phyloP scores from a whole-genome alignment of 2,888 invertebrate species.

The Acheta domesticus region DNA sequence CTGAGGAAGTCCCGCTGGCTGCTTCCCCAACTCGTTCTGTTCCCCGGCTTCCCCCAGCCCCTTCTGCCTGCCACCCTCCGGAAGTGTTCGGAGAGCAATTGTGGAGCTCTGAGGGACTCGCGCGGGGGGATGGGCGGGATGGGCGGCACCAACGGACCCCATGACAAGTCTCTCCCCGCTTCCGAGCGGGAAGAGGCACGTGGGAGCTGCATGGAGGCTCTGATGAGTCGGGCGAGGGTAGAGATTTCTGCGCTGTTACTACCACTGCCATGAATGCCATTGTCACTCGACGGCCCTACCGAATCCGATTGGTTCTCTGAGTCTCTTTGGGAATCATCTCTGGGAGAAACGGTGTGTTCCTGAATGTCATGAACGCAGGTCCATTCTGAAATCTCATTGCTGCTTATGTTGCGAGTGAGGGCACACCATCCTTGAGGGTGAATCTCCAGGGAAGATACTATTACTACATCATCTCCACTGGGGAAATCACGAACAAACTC shows the following conservation, averaged over 20 bases:
- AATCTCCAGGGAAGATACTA: constrained; percentile 83
- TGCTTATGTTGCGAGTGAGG: constrained; percentile 81
- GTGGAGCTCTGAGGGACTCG: too few relatives aligned
- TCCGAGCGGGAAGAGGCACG: constrained; percentile 21
- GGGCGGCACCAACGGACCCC: constrained; percentile 23
- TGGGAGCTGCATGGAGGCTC: constrained; percentile 18
- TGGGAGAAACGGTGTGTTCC: constrained; percentile 50
- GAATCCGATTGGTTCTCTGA: constrained; percentile 19
- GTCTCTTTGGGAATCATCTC: constrained; percentile 40
- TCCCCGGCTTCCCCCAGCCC: constrained; percentile 21
- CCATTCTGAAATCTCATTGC: constrained; percentile 76
- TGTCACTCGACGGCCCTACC: neutral
- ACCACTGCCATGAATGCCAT: constrained; percentile 28
- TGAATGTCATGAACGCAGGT: constrained; percentile 93
- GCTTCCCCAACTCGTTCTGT: constrained; percentile 27
- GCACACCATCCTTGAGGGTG: constrained; percentile 90
- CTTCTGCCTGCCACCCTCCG: neutral
- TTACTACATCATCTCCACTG: constrained; percentile 78
- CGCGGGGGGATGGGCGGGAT: neutral
- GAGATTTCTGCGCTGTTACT: constrained; percentile 31
- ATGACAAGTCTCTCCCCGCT: constrained; percentile 28
- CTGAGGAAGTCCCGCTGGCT: constrained; percentile 44
- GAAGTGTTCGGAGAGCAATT: neutral
- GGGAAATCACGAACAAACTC: constrained; percentile 92
- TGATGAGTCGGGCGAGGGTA: constrained; percentile 35